A percentile compares a stretch with the other conserved stretches of the same genome.
Evolutionary conservation across 1,140 invertebrate genomes (phyloP).

Genomic region (Trypoxylus dichotomus): DNA sequence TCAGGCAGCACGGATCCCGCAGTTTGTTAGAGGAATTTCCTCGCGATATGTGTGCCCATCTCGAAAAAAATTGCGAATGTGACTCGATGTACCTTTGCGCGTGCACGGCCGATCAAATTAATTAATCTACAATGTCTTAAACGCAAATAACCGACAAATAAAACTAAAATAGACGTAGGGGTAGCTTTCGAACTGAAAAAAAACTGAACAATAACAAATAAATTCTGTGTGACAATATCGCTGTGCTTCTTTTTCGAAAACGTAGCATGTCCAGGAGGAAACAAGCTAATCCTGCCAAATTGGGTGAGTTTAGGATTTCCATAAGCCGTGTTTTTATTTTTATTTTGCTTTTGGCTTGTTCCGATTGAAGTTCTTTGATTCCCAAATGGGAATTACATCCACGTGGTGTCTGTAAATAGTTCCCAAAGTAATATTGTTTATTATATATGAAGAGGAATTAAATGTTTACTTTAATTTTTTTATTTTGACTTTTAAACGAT

Average conservation of each 20-base stretch:
- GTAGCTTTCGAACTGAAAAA: background rate
- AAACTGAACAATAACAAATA: background rate
- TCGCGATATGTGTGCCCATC: background rate
- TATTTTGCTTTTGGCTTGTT: background rate
- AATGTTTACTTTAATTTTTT: no score
- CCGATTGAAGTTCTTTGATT: background rate
- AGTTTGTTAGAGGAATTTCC: background rate
- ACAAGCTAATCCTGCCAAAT: constrained; percentile 47
- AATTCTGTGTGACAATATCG: background rate
- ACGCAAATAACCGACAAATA: background rate
- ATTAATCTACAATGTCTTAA: background rate
- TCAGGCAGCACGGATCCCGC: background rate
- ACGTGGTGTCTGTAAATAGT: background rate
- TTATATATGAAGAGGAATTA: background rate
- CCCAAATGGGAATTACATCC: background rate
- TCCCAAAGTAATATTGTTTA: background rate
- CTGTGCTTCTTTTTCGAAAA: background rate
- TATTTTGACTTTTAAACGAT: no score
- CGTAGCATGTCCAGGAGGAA: constrained; percentile 44
- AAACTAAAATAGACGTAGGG: background rate
- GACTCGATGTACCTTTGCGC: background rate
- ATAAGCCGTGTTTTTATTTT: background rate
- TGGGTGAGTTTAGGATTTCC: constrained; percentile 39
- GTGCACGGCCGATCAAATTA: no score
- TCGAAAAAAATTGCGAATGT: background rate